phyloP scores from a whole-genome alignment of 2,113 vertebrate species.

The Psephotus haematonotus region DNA sequence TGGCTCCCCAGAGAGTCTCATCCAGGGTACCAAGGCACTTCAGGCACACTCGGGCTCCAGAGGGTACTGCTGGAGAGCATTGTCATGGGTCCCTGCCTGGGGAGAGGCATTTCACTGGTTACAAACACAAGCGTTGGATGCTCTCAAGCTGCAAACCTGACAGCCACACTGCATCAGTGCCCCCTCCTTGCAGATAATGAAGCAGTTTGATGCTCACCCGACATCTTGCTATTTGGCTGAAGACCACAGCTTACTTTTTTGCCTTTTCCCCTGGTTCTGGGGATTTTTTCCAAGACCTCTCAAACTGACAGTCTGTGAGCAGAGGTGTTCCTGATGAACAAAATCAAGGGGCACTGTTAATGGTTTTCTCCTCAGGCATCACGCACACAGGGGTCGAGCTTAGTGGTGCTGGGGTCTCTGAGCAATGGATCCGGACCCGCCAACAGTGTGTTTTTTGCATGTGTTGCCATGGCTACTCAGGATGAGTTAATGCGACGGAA shows the following conservation, averaged over 20 bases:
- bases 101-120: not conserved
- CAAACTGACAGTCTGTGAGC: not conserved
- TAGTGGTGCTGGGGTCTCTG: rapidly evolving
- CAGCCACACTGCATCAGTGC: not conserved
- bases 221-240: not conserved
- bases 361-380: not conserved
- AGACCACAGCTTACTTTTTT: not conserved
- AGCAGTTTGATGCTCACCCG: not conserved
- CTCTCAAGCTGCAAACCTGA: not conserved
- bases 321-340: not conserved
- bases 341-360: not conserved
- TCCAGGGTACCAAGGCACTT: not conserved
- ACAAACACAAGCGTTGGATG: rapidly evolving
- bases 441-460: not conserved
- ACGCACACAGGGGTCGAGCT: not conserved
- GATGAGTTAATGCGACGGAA: conserved; percentile 74
- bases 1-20: rapidly evolving
- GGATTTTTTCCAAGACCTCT: not conserved
- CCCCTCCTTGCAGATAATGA: rapidly evolving
- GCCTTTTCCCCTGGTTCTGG: not conserved
- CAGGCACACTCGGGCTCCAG: rapidly evolving
- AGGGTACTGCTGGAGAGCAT: not conserved
- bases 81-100: rapidly evolving
- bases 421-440: rapidly evolving
- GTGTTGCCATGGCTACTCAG: conserved; percentile 66